A percentile compares a stretch with the other conserved stretches of the same genome.
phyloP scores from a whole-genome alignment of 2,888 invertebrate genomes.

The Pilophorus perplexus region DNA sequence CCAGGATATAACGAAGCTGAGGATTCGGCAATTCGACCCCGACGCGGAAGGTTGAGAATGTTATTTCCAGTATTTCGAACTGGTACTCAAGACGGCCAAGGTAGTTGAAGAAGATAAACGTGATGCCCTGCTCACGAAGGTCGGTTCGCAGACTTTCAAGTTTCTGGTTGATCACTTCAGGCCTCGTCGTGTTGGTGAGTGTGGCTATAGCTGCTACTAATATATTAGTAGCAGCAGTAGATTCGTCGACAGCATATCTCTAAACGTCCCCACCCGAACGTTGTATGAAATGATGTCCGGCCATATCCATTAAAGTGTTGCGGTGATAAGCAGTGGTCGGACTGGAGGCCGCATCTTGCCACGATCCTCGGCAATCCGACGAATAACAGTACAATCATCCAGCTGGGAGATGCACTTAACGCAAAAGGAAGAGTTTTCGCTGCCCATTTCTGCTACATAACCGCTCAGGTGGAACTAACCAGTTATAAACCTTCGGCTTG shows the following conservation, averaged over 20 bases:
- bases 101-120: no score
- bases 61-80: no score
- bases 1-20: no score
- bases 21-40: no score
- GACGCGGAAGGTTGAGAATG: no score
- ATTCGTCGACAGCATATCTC: constrained; percentile 78
- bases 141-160: no score
- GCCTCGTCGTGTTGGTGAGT: no score
- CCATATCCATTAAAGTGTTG: constrained; percentile 71
- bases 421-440: constrained; percentile 80
- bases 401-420: constrained; percentile 65
- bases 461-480: constrained; percentile 69
- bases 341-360: constrained; percentile 96
- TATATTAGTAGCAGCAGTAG: no score
- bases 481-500: constrained; percentile 57
- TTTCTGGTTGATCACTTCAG: no score
- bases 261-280: constrained; percentile 87
- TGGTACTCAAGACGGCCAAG: no score
- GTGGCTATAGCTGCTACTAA: no score
- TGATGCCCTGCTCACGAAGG: no score
- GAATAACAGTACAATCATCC: constrained; percentile 68
- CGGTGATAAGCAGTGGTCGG: constrained; percentile 75
- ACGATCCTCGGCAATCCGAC: constrained; percentile 88
- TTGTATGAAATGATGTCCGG: constrained; percentile 89
- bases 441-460: constrained; percentile 94